Base-by-base conservation (phyloP, 92 coral and sea anemone genomes). In the Porites lobata region DNA sequence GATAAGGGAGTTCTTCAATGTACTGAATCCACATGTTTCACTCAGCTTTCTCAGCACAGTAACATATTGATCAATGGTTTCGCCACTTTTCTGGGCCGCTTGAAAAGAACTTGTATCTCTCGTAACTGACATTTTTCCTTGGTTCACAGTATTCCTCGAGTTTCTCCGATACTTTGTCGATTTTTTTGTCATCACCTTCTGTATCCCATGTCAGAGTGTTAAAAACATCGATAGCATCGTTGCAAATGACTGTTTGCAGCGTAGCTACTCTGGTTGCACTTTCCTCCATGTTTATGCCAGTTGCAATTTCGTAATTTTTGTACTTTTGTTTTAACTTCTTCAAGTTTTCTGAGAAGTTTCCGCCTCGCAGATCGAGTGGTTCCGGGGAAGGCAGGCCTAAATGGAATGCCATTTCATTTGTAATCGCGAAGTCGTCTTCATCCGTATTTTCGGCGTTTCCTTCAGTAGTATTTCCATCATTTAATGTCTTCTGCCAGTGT, bases 101-200 rank as follows among this genome's bases (percentile, higher is more conserved):
- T 83, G 92, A 47, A 76, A 79, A 38, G 83, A 66, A 22, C 57
- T 75, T 83, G 77, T 85, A 50, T 66, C 80, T 22, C 85, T 77
- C 90, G 26, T 78, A 67, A 52, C 79, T 82, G 22, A 78, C 82
- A 47, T 81, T 88, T 88, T 88, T 88, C 88, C 52, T 88, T 21
- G 92, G 92, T 75, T 88, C 87, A 75, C 87, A 82, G 24, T 88
- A 53, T 57, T 82, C 67, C 24, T 75, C 88, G 13, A 82, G 76
- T 81, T 88, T 88, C 32, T 29, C 2, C 1, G 2, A 29, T 29
- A 29, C 32, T 29, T 29, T 29, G 2, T 29, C 32, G 32, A 66
- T 52, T 18, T 29, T 65, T 67, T 81, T 88, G 81, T 75, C 92
- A 70, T 88, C 92, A 61, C 83, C 87, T 50, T 88, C 78, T 64